phyloP scores from a whole-genome alignment of 1,140 invertebrate species.

The Ceratosolen solmsi region DNA sequence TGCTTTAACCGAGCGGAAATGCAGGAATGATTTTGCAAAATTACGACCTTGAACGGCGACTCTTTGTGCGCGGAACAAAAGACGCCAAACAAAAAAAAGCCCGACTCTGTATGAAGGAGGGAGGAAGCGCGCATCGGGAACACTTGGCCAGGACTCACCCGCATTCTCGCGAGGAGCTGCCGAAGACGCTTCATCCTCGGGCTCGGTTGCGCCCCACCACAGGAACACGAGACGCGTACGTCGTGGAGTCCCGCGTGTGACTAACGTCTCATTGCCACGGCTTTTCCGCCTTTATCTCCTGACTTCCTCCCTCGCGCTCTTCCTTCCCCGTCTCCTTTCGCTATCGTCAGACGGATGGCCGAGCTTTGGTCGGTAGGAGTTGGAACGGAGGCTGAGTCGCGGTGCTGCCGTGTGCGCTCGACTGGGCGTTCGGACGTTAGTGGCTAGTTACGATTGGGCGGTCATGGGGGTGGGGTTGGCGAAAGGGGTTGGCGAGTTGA shows the following conservation, averaged over 20 bases:
- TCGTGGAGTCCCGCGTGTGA: constrained; percentile 21
- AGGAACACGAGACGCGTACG: neutral
- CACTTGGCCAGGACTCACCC: constrained; percentile 60
- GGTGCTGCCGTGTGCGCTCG: too few species aligned
- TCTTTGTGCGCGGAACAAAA: too few species aligned
- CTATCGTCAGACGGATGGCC: neutral
- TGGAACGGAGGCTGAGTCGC: too few species aligned
- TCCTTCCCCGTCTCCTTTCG: constrained; percentile 14
- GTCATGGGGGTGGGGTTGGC: too few species aligned
- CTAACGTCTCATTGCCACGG: neutral
- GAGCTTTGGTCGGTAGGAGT: neutral
- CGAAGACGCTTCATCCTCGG: constrained; percentile 37
- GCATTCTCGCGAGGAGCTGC: constrained; percentile 23
- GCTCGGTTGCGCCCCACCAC: neutral
- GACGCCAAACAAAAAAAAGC: too few species aligned
- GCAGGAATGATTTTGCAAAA: too few species aligned
- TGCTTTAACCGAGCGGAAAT: too few species aligned
- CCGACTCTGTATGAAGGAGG: neutral
- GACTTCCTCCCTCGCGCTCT: constrained; percentile 57
- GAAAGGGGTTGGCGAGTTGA: too few species aligned
- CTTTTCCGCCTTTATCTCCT: constrained; percentile 46
- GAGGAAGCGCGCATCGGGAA: constrained; percentile 56
- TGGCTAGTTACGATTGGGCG: too few species aligned
- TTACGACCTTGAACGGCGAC: too few species aligned
- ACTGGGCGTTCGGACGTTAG: too few species aligned